Conservation (phyloP, 1,140 invertebrate species). For the Antheraea mylitta region DNA sequence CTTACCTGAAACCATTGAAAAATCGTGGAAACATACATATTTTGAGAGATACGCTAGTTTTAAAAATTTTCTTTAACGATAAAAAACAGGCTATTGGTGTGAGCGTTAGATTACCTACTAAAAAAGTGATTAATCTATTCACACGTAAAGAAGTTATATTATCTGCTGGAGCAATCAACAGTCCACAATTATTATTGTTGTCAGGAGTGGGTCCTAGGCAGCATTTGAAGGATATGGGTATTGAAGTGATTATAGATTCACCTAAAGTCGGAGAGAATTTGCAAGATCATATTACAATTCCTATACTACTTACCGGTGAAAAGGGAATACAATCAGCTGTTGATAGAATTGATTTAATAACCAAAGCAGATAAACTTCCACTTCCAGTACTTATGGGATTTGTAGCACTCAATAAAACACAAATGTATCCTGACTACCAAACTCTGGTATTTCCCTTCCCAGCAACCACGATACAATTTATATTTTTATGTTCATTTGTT, state of each 20-base stretch:
- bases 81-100: slow-evolving; percentile 65
- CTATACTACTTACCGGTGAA: slow-evolving; percentile 44
- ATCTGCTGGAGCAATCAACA: no score
- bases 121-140: slow-evolving; percentile 30
- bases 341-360: slow-evolving; percentile 71
- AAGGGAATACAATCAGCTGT: slow-evolving; percentile 80
- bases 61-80: no score
- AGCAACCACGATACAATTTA: slow-evolving; percentile 75
- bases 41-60: slow-evolving; percentile 58
- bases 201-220: no score
- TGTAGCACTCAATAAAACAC: slow-evolving; percentile 79
- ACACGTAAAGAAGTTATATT: not conserved
- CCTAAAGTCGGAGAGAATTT: slow-evolving; percentile 79
- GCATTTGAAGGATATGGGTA: no score
- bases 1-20: slow-evolving; percentile 16
- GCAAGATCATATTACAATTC: slow-evolving; percentile 80
- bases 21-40: slow-evolving; percentile 77
- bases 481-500: slow-evolving; percentile 84
- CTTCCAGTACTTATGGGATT: slow-evolving; percentile 86
- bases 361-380: slow-evolving; percentile 85
- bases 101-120: slow-evolving; percentile 51
- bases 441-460: slow-evolving; percentile 34
- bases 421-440: slow-evolving; percentile 47
- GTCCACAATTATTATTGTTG: no score
- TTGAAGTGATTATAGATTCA: slow-evolving; percentile 61